Base-by-base conservation (phyloP, 2,113 vertebrate genomes). In the Anarrhichthys ocellatus region DNA sequence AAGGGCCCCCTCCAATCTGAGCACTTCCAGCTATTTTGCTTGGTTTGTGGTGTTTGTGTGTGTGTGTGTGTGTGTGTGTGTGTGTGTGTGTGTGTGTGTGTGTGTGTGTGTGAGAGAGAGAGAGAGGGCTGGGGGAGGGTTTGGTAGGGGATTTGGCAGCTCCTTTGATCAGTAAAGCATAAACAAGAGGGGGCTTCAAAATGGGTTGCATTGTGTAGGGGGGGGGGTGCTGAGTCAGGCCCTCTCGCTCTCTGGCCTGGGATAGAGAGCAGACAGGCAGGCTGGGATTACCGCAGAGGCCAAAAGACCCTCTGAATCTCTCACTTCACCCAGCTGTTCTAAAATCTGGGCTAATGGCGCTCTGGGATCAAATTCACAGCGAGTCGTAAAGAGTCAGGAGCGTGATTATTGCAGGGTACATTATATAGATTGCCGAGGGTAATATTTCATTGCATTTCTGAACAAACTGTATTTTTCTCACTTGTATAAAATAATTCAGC, bases 81-180 rank as follows among this genome's bases (percentile, higher is more conserved):
- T 86, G 85, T 66, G 82, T 80, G 89, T 58, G 81, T 82, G 84
- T 86, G 85, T 69, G 74, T 65, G 91, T 88, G 88, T 87, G 89
- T 93, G 92, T 85, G 92, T 89, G 88, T 84, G 32, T 32, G 32
- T 32, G 32, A n/a, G n/a, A n/a, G n/a, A n/a, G n/a, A n/a, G n/a
- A n/a, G n/a, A n/a, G 88, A 77, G 79, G 84, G 87, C 85, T 89
- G 93, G 94, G 93, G 94, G 91, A 83, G 92, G 92, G 87, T 79
- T 92, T 80, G 87, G 90, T 83, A 89, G 92, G 94, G 95, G 95
- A 93, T 95, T 96, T 96, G 93, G 95, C 95, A 94, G 92, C 75
- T 94, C 89, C 96, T 97, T 97, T 97, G 96, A 97, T 97, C 96
- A 97, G 93, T 95, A 96, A 95, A 97, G 96, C 96, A 96, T 96